Evolutionary conservation across 92 coral and sea anemone species (phyloP), one percentile per base, ranked within the genome.

Genomic region (Nematostella vectensis): DNA sequence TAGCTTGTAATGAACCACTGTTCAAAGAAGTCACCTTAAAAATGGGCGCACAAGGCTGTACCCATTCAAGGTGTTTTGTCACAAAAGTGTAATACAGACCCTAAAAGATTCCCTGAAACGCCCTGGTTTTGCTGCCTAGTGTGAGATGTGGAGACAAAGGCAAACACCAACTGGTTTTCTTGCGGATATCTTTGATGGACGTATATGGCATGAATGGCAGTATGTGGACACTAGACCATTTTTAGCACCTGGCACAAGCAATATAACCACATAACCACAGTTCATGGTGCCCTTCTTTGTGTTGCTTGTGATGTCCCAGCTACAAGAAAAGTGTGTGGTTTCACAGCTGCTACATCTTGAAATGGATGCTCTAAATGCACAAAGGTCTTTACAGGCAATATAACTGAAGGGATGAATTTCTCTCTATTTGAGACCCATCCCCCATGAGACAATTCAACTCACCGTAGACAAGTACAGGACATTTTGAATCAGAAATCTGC

Each of bases 291-390:
- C 11, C 57, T 67, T 11, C 65, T 74, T 10, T 81, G 88, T 31
- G 48, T 81, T 28, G 89, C 79, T 22, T 82, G 83, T 47, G 84
- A 82, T 31, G 56, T 82, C 8, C 89, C 89, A 29, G 89, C 84
- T 1, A 66, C 77, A 23, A 43, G 93, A 9, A 74, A 84, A 47
- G 79, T 84, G 3, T 63, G 82, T 64, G 94, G 87, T 1, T 84
- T 75, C 40, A 56, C 61, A 1, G 70, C 63, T 1, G 54, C 63
- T 28, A 40, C 21, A 27, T 42, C 79, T 3, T 11, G 19, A n/a
- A 56, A 29, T 15, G 83, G 88, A 2, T 81, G 79, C 33, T 81
- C 88, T 6, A 74, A 69, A 24, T 80, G 87, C 47, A 61, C 12
- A 25, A 80, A 68, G 49, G 10, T 0, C 18, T 80, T 80, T 48